Conservation (phyloP, 1,140 invertebrate species). For the Drosophila biarmipes region DNA sequence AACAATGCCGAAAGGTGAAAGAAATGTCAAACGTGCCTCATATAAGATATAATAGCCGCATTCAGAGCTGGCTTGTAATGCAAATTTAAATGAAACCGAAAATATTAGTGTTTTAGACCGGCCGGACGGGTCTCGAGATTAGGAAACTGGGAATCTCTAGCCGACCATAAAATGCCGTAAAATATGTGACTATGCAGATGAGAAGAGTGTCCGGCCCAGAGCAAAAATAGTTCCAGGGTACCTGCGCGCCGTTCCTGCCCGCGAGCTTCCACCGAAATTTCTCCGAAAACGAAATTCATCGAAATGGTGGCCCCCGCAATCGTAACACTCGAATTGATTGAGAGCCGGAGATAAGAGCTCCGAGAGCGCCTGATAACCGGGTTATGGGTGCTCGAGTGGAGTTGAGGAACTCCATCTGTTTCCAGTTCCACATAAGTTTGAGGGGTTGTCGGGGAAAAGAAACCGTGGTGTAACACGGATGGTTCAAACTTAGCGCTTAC, state of each 20-base stretch:
- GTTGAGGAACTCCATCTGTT: conserved; percentile 12
- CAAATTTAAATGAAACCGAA: conserved; percentile 30
- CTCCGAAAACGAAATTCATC: conserved; percentile 11
- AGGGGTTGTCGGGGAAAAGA: conserved; percentile 17
- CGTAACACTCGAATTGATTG: conserved; percentile 3
- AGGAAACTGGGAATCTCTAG: conserved; percentile 23
- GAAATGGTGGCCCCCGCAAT: not conserved
- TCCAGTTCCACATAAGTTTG: not conserved
- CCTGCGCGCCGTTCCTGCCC: not conserved
- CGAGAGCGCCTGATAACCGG: conserved; percentile 31
- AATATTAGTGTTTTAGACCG: conserved; percentile 17
- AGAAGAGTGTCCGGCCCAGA: not conserved
- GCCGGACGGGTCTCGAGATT: conserved; percentile 17
- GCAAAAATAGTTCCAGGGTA: not conserved
- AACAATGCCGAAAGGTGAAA: conserved; percentile 64
- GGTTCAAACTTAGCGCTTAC: conserved; percentile 8
- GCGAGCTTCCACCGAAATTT: conserved; percentile 17
- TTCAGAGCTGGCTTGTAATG: conserved; percentile 17
- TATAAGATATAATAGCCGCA: conserved; percentile 5
- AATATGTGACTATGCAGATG: conserved; percentile 42
- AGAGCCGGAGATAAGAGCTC: conserved; percentile 13
- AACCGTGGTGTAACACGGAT: conserved; percentile 1
- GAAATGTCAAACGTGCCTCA: conserved; percentile 64
- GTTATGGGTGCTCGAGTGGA: conserved; percentile 17
- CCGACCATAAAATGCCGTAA: conserved; percentile 12